phyloP scores from a whole-genome alignment of 2,113 vertebrate genomes.

The Pseudopodoces humilis region DNA sequence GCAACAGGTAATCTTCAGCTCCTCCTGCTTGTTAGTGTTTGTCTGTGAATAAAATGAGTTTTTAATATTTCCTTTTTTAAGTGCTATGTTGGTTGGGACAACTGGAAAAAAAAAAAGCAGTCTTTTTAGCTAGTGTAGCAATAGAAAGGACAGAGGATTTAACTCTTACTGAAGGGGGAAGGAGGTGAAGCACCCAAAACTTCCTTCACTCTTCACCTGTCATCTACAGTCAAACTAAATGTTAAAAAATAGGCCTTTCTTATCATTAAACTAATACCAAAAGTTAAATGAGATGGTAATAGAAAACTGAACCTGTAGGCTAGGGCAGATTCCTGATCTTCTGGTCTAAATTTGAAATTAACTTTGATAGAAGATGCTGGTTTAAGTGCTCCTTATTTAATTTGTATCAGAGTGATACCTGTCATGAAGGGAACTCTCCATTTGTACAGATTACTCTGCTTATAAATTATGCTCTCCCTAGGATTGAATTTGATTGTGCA shows the following conservation, averaged over 20 bases:
- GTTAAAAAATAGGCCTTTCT: background rate
- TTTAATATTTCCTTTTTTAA: background rate
- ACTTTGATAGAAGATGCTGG: background rate
- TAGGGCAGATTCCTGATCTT: background rate
- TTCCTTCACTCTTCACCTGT: background rate
- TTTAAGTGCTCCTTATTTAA: background rate
- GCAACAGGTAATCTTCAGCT: slow-evolving; percentile 87
- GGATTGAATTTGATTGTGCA: background rate
- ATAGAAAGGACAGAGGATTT: background rate
- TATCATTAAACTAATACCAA: background rate
- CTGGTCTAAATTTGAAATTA: background rate
- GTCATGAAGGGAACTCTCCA: background rate
- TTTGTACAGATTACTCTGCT: background rate
- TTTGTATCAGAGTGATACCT: background rate
- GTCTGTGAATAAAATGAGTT: background rate
- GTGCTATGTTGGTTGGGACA: background rate
- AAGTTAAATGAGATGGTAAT: background rate
- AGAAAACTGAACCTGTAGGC: background rate
- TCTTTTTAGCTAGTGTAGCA: background rate
- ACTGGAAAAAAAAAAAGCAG: background rate
- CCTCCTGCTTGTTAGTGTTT: background rate
- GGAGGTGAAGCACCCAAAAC: background rate
- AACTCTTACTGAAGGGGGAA: background rate
- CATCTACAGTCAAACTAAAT: background rate
- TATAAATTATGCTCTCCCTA: background rate